phyloP scores from a whole-genome alignment of 1,140 invertebrate genomes.

The Hesperophylax magnus region DNA sequence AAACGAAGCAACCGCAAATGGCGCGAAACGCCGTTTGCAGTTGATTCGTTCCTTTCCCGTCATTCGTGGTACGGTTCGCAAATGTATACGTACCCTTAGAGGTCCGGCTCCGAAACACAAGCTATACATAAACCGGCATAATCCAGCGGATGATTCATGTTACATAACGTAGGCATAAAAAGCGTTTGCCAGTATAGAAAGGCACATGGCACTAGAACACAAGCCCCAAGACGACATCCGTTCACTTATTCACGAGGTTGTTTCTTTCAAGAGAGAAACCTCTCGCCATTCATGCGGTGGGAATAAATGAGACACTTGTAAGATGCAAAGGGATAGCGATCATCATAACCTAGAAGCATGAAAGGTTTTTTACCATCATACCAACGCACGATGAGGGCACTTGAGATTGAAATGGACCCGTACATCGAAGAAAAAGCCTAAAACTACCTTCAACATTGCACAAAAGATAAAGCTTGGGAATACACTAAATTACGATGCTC shows the following conservation, averaged over 20 bases:
- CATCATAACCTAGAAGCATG: neutral
- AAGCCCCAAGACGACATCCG: neutral
- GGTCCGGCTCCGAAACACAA: neutral
- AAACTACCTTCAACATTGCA: neutral
- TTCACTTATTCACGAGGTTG: conserved; percentile 24
- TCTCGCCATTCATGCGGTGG: conserved; percentile 35
- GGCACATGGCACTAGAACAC: conserved; percentile 10
- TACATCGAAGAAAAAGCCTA: neutral
- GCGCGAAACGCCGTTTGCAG: too few relatives aligned
- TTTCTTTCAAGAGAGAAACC: conserved; percentile 30
- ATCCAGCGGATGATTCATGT: conserved; percentile 5
- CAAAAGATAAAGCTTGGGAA: too few relatives aligned
- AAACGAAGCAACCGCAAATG: too few relatives aligned
- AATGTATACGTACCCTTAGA: too few relatives aligned
- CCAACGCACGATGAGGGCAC: neutral
- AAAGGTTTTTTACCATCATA: conserved; percentile 12
- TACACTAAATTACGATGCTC: neutral
- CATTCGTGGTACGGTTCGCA: too few relatives aligned
- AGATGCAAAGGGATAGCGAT: conserved; percentile 23
- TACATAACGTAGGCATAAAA: conserved; percentile 33
- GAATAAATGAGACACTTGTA: conserved; percentile 30
- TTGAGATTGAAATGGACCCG: conserved; percentile 18
- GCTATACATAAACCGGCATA: neutral
- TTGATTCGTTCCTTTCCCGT: too few relatives aligned
- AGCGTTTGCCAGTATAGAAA: conserved; percentile 2